These are phyloP conservation scores for Anolis sagrei DNA, from an alignment of 2,113 vertebrate species.

Conservation along the genomic window DNA sequence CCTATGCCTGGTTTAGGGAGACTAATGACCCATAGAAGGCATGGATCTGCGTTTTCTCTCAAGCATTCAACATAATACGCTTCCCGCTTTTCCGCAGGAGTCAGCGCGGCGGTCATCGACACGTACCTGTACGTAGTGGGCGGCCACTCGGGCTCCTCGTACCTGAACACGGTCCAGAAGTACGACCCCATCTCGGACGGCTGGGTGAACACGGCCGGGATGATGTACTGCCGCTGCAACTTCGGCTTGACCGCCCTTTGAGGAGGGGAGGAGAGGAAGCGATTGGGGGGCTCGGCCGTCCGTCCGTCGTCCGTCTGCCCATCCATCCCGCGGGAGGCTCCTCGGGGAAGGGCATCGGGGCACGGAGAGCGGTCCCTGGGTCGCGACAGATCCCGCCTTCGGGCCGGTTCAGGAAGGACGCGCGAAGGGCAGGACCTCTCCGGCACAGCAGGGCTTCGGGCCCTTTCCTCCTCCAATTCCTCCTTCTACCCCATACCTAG, in stretches of 20 bases:
- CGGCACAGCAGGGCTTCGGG: constrained; percentile 17
- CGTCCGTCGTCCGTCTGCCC: constrained; percentile 30
- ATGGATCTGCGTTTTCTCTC: no score
- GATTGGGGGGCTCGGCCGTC: constrained; percentile 55
- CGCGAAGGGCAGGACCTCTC: constrained; percentile 22
- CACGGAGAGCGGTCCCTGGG: neutral
- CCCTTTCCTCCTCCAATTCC: constrained; percentile 66
- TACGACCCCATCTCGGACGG: constrained; percentile 94
- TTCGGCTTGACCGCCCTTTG: constrained; percentile 96
- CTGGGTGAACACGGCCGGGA: constrained; percentile 95
- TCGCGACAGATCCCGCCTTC: neutral
- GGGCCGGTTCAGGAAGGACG: neutral
- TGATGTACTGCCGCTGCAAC: constrained; percentile 97
- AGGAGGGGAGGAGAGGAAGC: constrained; percentile 60
- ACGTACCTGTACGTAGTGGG: constrained; percentile 97
- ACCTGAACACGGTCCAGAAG: constrained; percentile 95
- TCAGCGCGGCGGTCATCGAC: constrained; percentile 94
- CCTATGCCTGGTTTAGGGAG: neutral
- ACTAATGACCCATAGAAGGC: neutral
- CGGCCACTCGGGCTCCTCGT: constrained; percentile 96
- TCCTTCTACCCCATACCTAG: constrained; percentile 49
- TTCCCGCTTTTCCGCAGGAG: constrained; percentile 75
- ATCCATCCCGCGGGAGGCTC: constrained; percentile 18
- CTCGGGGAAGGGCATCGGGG: constrained; percentile 18
- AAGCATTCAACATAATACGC: neutral